These are phyloP conservation scores for Xestoiulus laeticollis DNA, from an alignment of 2,888 invertebrate genomes.

Conservation along the genomic window DNA sequence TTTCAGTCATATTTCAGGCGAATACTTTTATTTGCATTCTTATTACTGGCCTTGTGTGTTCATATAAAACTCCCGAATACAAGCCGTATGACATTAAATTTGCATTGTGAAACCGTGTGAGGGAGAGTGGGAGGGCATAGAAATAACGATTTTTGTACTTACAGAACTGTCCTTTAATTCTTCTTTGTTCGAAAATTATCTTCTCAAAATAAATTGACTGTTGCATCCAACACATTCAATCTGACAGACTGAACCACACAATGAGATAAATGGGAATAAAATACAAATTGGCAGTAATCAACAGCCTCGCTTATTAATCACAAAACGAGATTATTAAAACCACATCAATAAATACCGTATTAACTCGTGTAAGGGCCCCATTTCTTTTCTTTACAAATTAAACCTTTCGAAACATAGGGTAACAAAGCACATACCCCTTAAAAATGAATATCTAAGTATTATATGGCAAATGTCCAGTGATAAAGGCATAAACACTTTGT, in stretches of 20 bases:
- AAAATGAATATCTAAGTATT: too few relatives aligned
- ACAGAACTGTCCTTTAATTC: not conserved
- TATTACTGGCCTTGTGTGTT: not conserved
- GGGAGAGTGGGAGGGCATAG: not conserved
- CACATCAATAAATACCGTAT: too few relatives aligned
- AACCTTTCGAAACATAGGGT: too few relatives aligned
- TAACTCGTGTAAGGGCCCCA: too few relatives aligned
- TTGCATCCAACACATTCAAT: not conserved
- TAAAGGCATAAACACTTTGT: too few relatives aligned
- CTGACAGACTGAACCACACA: slow-evolving; percentile 1
- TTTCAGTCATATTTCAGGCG: not conserved
- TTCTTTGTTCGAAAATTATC: not conserved
- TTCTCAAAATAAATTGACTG: not conserved
- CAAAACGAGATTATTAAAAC: not conserved
- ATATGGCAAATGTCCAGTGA: too few relatives aligned
- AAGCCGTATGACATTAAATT: not conserved
- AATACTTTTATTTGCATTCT: not conserved
- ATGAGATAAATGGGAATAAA: not conserved
- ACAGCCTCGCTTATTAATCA: not conserved
- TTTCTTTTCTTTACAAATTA: too few relatives aligned
- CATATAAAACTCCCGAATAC: not conserved
- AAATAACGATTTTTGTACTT: slow-evolving; percentile 33
- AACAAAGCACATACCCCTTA: too few relatives aligned
- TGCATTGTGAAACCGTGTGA: not conserved
- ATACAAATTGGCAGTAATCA: not conserved